These are phyloP conservation scores for Pogonophryne albipinna DNA, from an alignment of 2,797 vertebrate species.

Conservation along the genomic window DNA sequence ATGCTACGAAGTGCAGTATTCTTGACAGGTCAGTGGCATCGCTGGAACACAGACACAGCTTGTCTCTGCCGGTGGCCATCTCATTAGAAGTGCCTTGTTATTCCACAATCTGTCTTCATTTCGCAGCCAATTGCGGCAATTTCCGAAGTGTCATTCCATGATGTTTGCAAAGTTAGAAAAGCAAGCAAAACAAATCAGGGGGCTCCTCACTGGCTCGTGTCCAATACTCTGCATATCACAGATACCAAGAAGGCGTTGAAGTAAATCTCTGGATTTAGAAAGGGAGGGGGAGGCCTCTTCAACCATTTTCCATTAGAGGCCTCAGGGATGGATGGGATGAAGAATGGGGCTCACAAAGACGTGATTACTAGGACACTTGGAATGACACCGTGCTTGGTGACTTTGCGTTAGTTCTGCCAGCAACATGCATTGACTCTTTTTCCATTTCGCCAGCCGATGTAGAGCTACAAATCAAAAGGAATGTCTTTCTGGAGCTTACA, in stretches of 20 bases:
- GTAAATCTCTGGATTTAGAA: constrained; percentile 73
- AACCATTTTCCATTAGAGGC: constrained; percentile 73
- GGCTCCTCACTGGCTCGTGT: constrained; percentile 57
- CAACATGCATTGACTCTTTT: constrained; percentile 52
- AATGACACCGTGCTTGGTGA: constrained; percentile 71
- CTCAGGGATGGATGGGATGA: constrained; percentile 72
- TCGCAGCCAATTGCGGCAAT: constrained; percentile 54
- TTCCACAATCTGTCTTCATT: constrained; percentile 68
- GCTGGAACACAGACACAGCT: constrained; percentile 54
- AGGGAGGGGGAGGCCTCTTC: constrained; percentile 45
- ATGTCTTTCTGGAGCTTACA: constrained; percentile 66
- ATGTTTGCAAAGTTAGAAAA: constrained; percentile 67
- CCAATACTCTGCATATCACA: constrained; percentile 73
- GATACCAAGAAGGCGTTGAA: constrained; percentile 68
- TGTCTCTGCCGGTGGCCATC: constrained; percentile 70
- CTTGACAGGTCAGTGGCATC: constrained; percentile 70
- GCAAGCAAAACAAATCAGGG: constrained; percentile 66
- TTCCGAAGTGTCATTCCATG: constrained; percentile 41
- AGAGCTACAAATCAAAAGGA: constrained; percentile 73
- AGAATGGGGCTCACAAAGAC: constrained; percentile 70
- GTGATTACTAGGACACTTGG: constrained; percentile 80
- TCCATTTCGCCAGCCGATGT: constrained; percentile 59
- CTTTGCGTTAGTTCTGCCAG: constrained; percentile 71
- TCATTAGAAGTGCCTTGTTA: constrained; percentile 76
- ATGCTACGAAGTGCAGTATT: constrained; percentile 55